Base-by-base conservation (phyloP, 2,113 vertebrate genomes). In the Nyctibius bracteatus region DNA sequence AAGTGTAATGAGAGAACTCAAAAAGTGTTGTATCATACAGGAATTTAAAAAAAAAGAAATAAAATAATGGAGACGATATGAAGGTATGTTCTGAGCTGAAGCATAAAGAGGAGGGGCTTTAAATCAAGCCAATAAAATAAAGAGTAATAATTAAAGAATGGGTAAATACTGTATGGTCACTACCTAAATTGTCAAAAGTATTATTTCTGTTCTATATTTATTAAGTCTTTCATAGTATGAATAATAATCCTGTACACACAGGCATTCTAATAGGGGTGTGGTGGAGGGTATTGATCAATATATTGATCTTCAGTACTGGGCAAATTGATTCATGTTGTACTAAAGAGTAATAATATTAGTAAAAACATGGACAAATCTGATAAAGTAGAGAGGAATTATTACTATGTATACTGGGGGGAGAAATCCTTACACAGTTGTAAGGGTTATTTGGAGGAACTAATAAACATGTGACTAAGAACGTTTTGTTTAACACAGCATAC, bases 391-490 rank as follows among this genome's bases (percentile, higher is more conserved):
- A 6, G n/a, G 5, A 59, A 41, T 65, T 73, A 47, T 52, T 81
- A 16, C 12, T 24, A 27, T 57, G 37, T 35, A 3, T 39, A 49
- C 4, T 0, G 0, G 41, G 5, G 12, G 5, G 8, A 3, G 14
- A 15, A 67, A 41, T 33, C 4, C 20, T 58, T 75, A 43, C 33
- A 33, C 6, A 57, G 21, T 2, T 66, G 13, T 46, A 39, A 59
- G 3, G 5, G 11, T 22, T 79, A 19, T 80, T 86, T 74, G 11
- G 19, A 81, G 55, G 30, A 65, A 52, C 6, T 27, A 55, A 68
- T 35, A 18, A 78, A 1, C 9, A 27, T 57, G 30, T 52, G 28
- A 61, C 21, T 57, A 43, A 58, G n/a, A 84, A 52, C 33, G 24
- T 46, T 72, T 86, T 74, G 10, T 12, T 52, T 78, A 66, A 57